Conservation (phyloP, 2,888 invertebrate species). For the Polylopha cassiicola region DNA sequence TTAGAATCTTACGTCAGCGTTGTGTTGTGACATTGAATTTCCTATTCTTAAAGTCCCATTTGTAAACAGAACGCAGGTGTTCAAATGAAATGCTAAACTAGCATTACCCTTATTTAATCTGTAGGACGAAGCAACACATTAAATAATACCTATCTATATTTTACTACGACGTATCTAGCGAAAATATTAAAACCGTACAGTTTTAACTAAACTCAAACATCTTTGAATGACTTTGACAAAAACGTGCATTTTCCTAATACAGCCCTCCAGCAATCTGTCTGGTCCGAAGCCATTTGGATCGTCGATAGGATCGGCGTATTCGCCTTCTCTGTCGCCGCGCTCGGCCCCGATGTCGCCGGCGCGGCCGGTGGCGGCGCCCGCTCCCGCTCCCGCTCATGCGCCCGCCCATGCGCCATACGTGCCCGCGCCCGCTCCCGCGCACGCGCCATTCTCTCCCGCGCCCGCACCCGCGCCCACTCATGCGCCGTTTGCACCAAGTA, state of each 20-base stretch:
- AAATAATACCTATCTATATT: too few species aligned
- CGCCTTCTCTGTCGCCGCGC: constrained; percentile 69
- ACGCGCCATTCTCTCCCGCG: constrained; percentile 32
- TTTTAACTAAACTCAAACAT: too few species aligned
- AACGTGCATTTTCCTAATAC: constrained; percentile 42
- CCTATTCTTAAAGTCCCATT: too few species aligned
- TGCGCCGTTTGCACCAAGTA: constrained; percentile 66
- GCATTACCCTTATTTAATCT: too few species aligned
- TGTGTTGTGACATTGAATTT: too few species aligned
- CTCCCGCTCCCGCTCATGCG: constrained; percentile 38
- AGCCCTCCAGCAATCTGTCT: constrained; percentile 74
- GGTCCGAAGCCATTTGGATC: constrained; percentile 80
- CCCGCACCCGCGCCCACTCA: constrained; percentile 28
- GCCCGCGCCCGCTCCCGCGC: constrained; percentile 25
- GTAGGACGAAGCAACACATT: too few species aligned
- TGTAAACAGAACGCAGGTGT: too few species aligned
- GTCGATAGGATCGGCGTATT: constrained; percentile 75
- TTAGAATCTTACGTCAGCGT: too few species aligned
- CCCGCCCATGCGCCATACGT: constrained; percentile 29
- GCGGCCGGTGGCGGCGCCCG: constrained; percentile 45
- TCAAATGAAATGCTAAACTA: too few species aligned
- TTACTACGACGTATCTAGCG: too few species aligned
- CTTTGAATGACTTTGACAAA: constrained; percentile 86
- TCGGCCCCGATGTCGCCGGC: constrained; percentile 74
- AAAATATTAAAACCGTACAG: too few species aligned